Conservation (phyloP, 2,888 invertebrate species). For the Boloria selene region DNA sequence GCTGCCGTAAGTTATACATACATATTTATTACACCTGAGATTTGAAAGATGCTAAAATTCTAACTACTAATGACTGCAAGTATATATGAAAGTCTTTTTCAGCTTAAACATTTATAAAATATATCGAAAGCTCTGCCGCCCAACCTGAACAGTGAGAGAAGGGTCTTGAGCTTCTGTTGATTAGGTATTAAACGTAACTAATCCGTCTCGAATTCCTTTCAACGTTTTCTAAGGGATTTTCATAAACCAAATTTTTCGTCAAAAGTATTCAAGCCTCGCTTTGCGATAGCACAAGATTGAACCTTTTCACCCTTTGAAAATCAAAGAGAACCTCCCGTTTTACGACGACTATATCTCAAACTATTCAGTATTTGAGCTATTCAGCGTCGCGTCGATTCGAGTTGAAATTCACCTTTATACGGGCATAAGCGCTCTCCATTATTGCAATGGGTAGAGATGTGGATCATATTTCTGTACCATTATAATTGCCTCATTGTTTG, state of each 20-base stretch:
- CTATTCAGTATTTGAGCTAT: constrained; percentile 24
- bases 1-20: too few relatives aligned
- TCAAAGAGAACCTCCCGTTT: constrained; percentile 26
- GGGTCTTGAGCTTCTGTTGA: constrained; percentile 4
- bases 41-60: too few relatives aligned
- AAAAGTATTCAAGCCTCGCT: constrained; percentile 25
- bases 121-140: background rate
- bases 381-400: constrained; percentile 13
- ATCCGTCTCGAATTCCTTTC: constrained; percentile 20
- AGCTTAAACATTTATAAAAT: too few relatives aligned
- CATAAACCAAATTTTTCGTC: constrained; percentile 9
- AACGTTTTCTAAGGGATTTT: constrained; percentile 14
- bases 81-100: too few relatives aligned
- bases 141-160: background rate
- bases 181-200: constrained; percentile 15
- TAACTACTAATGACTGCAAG: background rate
- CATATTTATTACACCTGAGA: too few relatives aligned
- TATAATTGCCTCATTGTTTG: constrained; percentile 12
- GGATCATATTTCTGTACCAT: constrained; percentile 25
- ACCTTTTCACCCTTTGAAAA: constrained; percentile 27
- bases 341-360: constrained; percentile 26
- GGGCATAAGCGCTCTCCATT: constrained; percentile 22
- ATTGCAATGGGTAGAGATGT: constrained; percentile 12
- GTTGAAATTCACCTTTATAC: constrained; percentile 22
- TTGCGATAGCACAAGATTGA: constrained; percentile 23